phyloP scores from a whole-genome alignment of 2,797 vertebrate species.

The Sandelia bainsii region DNA sequence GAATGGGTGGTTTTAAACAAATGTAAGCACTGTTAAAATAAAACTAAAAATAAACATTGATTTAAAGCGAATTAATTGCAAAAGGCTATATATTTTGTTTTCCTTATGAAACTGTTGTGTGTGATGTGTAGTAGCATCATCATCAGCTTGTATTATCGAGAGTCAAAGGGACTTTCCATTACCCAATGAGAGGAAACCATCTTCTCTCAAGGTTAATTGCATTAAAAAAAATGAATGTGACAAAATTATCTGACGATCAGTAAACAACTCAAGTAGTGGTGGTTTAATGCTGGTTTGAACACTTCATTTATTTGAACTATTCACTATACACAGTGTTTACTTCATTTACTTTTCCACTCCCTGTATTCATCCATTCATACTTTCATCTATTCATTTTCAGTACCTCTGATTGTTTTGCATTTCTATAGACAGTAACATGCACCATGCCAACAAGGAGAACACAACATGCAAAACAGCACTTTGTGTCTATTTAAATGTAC shows the following conservation, averaged over 20 bases:
- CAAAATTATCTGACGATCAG: neutral
- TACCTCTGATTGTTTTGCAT: neutral
- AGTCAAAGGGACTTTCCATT: no score
- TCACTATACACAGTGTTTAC: neutral
- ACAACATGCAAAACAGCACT: neutral
- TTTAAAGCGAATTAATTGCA: neutral
- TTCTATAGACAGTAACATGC: neutral
- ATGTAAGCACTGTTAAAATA: conserved; percentile 25
- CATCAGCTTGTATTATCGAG: no score
- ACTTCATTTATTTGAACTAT: neutral
- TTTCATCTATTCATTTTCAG: neutral
- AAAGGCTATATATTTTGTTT: neutral
- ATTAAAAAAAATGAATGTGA: neutral
- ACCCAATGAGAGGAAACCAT: neutral
- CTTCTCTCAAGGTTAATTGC: neutral
- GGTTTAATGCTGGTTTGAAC: neutral
- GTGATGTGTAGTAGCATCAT: no score
- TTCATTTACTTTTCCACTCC: neutral
- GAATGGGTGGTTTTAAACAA: conserved; percentile 76
- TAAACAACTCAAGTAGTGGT: neutral
- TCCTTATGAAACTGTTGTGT: neutral
- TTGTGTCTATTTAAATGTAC: no score
- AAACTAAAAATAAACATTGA: conserved; percentile 16
- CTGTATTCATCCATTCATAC: neutral
- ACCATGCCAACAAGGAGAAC: neutral